Evolutionary conservation across 1,140 invertebrate species (phyloP).

Genomic region (Wiebesia pumilae): DNA sequence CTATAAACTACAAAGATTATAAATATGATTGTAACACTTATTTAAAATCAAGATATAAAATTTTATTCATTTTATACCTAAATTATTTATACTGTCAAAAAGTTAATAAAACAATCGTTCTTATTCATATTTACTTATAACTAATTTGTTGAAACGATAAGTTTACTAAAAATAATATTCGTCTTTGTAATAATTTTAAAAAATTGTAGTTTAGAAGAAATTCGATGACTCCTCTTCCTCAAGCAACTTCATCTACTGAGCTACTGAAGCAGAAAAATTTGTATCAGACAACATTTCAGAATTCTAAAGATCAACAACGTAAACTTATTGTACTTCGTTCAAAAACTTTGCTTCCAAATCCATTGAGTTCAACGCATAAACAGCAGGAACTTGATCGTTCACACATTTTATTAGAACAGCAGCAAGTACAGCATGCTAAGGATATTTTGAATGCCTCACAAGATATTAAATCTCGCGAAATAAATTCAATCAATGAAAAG

Average conservation of each 20-base stretch:
- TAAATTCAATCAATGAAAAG: constrained; percentile 77
- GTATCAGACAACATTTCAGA: constrained; percentile 49
- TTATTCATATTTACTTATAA: too few species aligned
- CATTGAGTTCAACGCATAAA: constrained; percentile 65
- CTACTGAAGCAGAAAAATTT: constrained; percentile 39
- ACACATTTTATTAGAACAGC: neutral
- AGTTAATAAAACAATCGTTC: too few species aligned
- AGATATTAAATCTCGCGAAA: constrained; percentile 79
- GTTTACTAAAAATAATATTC: too few species aligned
- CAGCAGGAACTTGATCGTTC: neutral
- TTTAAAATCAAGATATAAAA: too few species aligned
- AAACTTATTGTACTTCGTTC: constrained; percentile 73
- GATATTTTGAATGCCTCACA: constrained; percentile 77
- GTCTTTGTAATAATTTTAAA: neutral
- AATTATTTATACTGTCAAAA: too few species aligned
- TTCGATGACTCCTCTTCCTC: constrained; percentile 59
- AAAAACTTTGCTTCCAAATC: constrained; percentile 75
- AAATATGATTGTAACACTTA: too few species aligned
- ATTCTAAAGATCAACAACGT: constrained; percentile 66
- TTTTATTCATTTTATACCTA: neutral
- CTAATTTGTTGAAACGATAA: too few species aligned
- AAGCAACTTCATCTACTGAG: constrained; percentile 66
- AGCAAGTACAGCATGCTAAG: constrained; percentile 58
- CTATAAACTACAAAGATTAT: too few species aligned
- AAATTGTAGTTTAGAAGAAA: constrained; percentile 60